Evolutionary conservation across 2,797 vertebrate species (phyloP).

Genomic region (Varecia variegata): DNA sequence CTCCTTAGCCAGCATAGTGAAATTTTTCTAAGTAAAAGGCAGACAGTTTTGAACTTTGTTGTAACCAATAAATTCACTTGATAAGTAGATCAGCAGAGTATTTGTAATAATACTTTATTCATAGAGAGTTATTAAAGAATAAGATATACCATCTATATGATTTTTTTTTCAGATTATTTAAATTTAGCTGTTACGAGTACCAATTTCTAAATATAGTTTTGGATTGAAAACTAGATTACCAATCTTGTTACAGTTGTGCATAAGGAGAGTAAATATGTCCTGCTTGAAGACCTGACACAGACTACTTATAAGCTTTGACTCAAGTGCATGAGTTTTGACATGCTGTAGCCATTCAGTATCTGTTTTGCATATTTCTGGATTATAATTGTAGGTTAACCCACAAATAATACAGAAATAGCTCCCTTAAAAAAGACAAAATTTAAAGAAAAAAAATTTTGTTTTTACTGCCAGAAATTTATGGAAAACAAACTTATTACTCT

Average conservation of each 20-base stretch:
- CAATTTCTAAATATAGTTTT: slow-evolving; percentile 41
- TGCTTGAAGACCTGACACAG: background rate
- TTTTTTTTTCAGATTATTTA: background rate
- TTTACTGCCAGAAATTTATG: background rate
- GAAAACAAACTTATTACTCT: slow-evolving; percentile 21
- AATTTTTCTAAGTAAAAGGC: slow-evolving; percentile 17
- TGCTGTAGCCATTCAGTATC: background rate
- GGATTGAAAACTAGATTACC: background rate
- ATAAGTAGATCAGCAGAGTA: background rate
- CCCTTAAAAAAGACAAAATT: background rate
- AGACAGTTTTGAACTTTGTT: slow-evolving; percentile 22
- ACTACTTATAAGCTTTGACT: background rate
- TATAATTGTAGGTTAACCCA: background rate
- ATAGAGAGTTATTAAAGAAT: background rate
- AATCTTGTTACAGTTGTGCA: background rate
- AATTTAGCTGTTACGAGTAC: background rate
- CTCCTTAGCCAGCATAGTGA: background rate
- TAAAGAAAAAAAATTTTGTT: background rate
- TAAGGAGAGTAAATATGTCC: background rate
- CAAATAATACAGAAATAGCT: background rate
- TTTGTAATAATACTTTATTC: background rate
- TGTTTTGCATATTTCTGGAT: background rate
- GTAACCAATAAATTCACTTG: background rate
- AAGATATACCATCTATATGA: background rate
- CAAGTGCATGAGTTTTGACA: background rate